Evolutionary conservation across 2,113 vertebrate genomes (phyloP).

Genomic region (Colius striatus): DNA sequence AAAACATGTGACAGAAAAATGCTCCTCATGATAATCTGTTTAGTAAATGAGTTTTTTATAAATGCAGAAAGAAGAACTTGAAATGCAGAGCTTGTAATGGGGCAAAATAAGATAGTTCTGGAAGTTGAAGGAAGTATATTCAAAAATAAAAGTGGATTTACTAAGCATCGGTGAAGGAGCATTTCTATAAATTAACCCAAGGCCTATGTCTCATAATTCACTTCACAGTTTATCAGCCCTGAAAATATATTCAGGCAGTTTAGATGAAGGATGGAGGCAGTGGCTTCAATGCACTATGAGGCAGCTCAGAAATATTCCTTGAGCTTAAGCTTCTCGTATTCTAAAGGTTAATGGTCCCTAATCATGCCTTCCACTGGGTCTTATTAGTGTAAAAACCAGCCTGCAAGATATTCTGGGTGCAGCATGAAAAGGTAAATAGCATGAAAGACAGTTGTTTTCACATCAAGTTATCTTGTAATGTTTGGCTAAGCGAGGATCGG

Average conservation of each 20-base stretch:
- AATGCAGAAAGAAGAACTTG: neutral
- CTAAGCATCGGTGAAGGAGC: neutral
- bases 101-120: slow-evolving; percentile 2
- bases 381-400: slow-evolving; percentile 42
- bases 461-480: slow-evolving; percentile 5
- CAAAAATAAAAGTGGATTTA: slow-evolving; percentile 29
- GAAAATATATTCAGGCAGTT: slow-evolving; percentile 67
- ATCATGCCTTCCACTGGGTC: slow-evolving; percentile 44
- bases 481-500: neutral
- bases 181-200: slow-evolving; percentile 65
- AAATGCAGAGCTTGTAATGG: neutral
- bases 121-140: neutral
- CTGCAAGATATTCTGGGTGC: neutral
- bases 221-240: slow-evolving; percentile 66
- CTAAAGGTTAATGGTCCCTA: slow-evolving; percentile 57
- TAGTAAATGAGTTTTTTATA: neutral
- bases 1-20: neutral
- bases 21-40: neutral
- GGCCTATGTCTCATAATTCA: slow-evolving; percentile 42
- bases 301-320: slow-evolving; percentile 45
- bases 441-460: slow-evolving; percentile 21
- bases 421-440: slow-evolving; percentile 44
- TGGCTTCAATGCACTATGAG: slow-evolving; percentile 6
- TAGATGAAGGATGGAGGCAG: slow-evolving; percentile 64
- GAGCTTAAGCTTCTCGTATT: slow-evolving; percentile 44